Evolutionary conservation across 1,140 invertebrate genomes (phyloP).

Genomic region (Hyles vespertilio): DNA sequence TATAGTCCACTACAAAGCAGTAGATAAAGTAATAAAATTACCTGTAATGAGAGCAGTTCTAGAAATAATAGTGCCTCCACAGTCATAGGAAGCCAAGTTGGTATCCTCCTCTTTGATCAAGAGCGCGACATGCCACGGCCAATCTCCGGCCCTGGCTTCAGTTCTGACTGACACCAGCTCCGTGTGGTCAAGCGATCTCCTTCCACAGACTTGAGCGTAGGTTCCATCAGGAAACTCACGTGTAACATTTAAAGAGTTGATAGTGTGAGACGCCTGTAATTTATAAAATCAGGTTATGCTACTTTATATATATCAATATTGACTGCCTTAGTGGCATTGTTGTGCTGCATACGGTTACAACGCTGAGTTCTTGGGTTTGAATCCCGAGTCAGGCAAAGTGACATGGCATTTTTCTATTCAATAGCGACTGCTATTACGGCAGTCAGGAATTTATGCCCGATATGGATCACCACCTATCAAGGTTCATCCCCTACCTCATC

Average conservation of each 20-base stretch:
- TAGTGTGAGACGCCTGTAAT: constrained; percentile 35
- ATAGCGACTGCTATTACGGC: too few relatives aligned
- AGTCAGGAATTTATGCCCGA: too few relatives aligned
- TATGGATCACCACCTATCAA: too few relatives aligned
- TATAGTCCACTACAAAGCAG: too few relatives aligned
- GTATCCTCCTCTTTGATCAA: constrained; percentile 81
- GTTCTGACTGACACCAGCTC: constrained; percentile 54
- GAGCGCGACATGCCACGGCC: constrained; percentile 92
- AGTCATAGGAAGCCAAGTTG: constrained; percentile 47
- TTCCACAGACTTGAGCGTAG: constrained; percentile 52
- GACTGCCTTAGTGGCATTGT: too few relatives aligned
- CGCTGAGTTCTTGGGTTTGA: too few relatives aligned
- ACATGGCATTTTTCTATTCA: too few relatives aligned
- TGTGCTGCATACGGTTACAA: too few relatives aligned
- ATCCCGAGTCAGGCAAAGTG: too few relatives aligned
- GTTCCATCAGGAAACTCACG: constrained; percentile 14
- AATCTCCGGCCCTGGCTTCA: constrained; percentile 81
- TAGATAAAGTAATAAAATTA: constrained; percentile 16
- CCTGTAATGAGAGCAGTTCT: constrained; percentile 62
- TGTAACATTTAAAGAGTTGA: constrained; percentile 41
- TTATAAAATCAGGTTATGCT: not conserved
- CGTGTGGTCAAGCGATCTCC: constrained; percentile 48
- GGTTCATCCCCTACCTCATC: too few relatives aligned
- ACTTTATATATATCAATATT: not conserved
- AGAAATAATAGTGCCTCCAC: constrained; percentile 67